phyloP scores from a whole-genome alignment of 2,888 invertebrate species.

The Diploptera punctata region DNA sequence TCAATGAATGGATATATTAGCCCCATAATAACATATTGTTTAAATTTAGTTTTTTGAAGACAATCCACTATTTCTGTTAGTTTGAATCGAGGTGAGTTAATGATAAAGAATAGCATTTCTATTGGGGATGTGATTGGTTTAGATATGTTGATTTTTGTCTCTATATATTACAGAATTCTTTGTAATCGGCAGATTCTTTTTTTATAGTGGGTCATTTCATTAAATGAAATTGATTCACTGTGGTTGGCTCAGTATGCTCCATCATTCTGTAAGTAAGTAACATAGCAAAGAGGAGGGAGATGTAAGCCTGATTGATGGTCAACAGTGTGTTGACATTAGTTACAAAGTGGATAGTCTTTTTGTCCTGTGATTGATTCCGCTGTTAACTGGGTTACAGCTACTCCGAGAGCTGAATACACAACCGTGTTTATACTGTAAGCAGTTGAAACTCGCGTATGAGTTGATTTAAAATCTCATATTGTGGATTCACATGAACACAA shows the following conservation, averaged over 20 bases:
- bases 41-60: too few species aligned
- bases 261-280: slow-evolving; percentile 21
- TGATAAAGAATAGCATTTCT: too few species aligned
- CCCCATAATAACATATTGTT: too few species aligned
- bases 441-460: neutral
- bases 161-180: too few species aligned
- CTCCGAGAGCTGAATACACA: neutral
- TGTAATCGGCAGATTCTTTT: too few species aligned
- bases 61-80: too few species aligned
- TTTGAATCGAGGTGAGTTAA: too few species aligned
- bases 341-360: neutral
- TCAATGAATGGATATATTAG: too few species aligned
- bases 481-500: neutral
- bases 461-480: neutral
- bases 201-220: neutral
- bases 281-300: neutral
- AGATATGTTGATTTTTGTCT: too few species aligned
- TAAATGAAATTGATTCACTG: slow-evolving; percentile 31
- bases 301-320: slow-evolving; percentile 12
- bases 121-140: too few species aligned
- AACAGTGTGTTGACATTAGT: slow-evolving; percentile 7
- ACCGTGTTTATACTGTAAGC: neutral
- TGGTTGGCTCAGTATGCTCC: slow-evolving; percentile 16
- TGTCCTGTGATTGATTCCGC: neutral
- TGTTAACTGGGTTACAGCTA: neutral